phyloP scores from a whole-genome alignment of 2,888 invertebrate species.

The Eupithecia tripunctaria region DNA sequence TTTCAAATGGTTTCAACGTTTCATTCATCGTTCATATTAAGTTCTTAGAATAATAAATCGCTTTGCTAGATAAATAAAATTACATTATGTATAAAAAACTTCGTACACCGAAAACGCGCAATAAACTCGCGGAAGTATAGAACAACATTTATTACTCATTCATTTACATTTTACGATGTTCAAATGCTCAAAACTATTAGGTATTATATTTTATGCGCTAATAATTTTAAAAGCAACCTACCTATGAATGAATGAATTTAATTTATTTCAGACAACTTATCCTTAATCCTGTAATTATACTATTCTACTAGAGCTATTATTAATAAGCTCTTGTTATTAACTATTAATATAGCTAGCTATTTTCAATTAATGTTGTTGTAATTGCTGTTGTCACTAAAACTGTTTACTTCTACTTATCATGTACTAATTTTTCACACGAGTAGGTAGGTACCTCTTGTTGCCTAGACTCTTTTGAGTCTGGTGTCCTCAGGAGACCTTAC shows the following conservation, averaged over 20 bases:
- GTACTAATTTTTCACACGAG: too few relatives aligned
- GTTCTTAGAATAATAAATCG: background rate
- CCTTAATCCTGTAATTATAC: background rate
- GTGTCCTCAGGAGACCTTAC: too few relatives aligned
- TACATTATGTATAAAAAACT: background rate
- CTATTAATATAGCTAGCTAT: too few relatives aligned
- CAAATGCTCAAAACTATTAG: slow-evolving; percentile 1
- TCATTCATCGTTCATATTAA: background rate
- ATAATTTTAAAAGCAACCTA: background rate
- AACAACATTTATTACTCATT: background rate
- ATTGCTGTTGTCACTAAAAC: too few relatives aligned
- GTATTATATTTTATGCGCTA: background rate
- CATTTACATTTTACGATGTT: background rate
- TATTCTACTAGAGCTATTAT: too few relatives aligned
- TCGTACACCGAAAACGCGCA: background rate
- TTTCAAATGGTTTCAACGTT: background rate
- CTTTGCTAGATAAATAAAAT: background rate
- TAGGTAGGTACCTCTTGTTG: too few relatives aligned
- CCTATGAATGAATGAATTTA: slow-evolving; percentile 1
- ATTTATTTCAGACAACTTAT: background rate
- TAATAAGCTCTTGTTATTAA: too few relatives aligned
- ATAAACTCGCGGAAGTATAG: background rate
- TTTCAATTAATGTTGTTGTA: too few relatives aligned
- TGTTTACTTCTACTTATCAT: too few relatives aligned
- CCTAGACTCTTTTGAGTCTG: too few relatives aligned